These are phyloP conservation scores for Calidris pugnax DNA, from an alignment of 2,113 vertebrate genomes.

Conservation along the genomic window DNA sequence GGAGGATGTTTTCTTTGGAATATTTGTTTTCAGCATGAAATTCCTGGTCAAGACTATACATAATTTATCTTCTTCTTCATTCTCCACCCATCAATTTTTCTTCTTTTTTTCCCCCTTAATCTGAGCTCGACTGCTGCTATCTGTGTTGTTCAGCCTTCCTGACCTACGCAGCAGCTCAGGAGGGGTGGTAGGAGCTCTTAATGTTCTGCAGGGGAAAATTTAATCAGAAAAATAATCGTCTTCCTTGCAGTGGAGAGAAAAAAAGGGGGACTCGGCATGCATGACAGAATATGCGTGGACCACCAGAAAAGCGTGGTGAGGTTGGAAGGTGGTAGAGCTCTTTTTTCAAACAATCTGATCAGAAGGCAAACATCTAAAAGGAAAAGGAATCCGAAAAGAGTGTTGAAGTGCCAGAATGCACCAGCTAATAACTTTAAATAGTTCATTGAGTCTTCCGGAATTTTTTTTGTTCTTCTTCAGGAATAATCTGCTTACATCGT, in stretches of 20 bases:
- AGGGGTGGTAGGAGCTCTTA: conserved; percentile 50
- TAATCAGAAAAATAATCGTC: conserved; percentile 83
- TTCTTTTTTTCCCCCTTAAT: not conserved
- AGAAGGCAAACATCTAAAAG: conserved; percentile 74
- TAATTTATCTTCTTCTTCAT: not conserved
- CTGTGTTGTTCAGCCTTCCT: not conserved
- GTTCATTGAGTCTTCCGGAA: conserved; percentile 83
- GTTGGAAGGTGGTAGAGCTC: conserved; percentile 64
- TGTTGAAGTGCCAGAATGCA: conserved; percentile 76
- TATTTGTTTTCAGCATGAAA: conserved; percentile 20
- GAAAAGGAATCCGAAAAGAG: conserved; percentile 75
- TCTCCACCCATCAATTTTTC: not conserved
- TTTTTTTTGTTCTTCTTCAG: conserved; percentile 84
- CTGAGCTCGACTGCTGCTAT: not conserved
- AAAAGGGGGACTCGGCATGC: conserved; percentile 45
- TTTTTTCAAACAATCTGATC: conserved; percentile 77
- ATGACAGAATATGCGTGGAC: conserved; percentile 71
- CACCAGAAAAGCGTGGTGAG: conserved; percentile 73
- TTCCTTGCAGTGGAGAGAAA: conserved; percentile 52
- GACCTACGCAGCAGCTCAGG: not conserved
- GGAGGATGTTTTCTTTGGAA: not conserved
- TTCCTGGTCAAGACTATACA: not conserved
- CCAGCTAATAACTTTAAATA: conserved; percentile 84
- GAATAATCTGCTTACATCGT: conserved; percentile 98
- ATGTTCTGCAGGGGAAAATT: conserved; percentile 79